Percentiles rank a stretch among this genome's conserved stretches.
Conservation (phyloP, 2,888 invertebrate genomes). For the Plebejus argus region DNA sequence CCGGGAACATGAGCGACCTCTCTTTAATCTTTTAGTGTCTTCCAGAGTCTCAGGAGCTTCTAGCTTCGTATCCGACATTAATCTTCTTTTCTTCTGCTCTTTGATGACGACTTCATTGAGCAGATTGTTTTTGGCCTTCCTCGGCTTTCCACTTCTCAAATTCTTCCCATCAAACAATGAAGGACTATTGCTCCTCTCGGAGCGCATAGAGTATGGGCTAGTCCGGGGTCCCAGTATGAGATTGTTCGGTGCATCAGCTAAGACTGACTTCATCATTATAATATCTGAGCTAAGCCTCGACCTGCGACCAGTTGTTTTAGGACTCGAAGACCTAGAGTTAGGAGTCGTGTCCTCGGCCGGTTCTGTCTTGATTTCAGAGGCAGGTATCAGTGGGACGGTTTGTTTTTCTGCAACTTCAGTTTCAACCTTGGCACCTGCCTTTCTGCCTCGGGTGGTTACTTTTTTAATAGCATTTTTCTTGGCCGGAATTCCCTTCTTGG, state of each 20-base stretch:
- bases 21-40: slow-evolving; percentile 69
- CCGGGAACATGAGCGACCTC: slow-evolving; percentile 74
- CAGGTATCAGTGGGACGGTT: slow-evolving; percentile 65
- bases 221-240: slow-evolving; percentile 69
- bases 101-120: slow-evolving; percentile 81
- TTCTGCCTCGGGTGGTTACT: slow-evolving; percentile 60
- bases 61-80: slow-evolving; percentile 79
- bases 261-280: slow-evolving; percentile 72
- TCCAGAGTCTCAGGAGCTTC: slow-evolving; percentile 63
- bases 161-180: slow-evolving; percentile 77
- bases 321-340: slow-evolving; percentile 73
- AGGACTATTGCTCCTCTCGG: slow-evolving; percentile 79
- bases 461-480: slow-evolving; percentile 69
- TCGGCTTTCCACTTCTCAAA: slow-evolving; percentile 84
- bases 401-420: slow-evolving; percentile 66
- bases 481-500: slow-evolving; percentile 61
- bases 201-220: slow-evolving; percentile 83
- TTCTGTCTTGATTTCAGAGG: slow-evolving; percentile 73
- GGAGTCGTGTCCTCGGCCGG: slow-evolving; percentile 66
- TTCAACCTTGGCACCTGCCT: slow-evolving; percentile 60
- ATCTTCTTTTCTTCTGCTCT: slow-evolving; percentile 76
- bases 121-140: slow-evolving; percentile 80
- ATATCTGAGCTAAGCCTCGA: slow-evolving; percentile 72
- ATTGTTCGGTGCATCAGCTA: slow-evolving; percentile 64
- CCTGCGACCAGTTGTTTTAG: slow-evolving; percentile 68